Conservation (phyloP, 2,888 invertebrate species). For the Cylindroiulus punctatus region DNA sequence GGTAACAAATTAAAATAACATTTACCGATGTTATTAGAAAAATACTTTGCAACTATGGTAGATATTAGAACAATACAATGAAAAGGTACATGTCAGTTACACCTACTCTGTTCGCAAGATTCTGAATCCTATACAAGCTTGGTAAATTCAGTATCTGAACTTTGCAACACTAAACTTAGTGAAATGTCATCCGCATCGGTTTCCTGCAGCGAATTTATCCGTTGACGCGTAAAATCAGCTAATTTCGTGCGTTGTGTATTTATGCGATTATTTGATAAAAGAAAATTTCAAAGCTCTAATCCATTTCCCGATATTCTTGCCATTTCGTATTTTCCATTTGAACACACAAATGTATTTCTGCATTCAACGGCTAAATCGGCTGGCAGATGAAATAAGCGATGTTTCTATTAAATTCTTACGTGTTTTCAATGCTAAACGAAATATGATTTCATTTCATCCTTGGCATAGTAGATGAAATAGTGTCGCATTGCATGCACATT, state of each 20-base stretch:
- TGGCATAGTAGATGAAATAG: neutral
- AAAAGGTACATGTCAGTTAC: no score
- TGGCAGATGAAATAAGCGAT: neutral
- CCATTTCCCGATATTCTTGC: neutral
- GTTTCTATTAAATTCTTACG: constrained; percentile 45
- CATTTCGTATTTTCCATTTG: neutral
- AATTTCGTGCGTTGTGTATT: neutral
- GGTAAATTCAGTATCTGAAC: no score
- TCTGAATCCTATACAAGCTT: no score
- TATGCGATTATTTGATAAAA: constrained; percentile 3
- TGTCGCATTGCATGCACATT: neutral
- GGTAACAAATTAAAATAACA: no score
- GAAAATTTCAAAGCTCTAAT: neutral
- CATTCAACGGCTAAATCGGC: neutral
- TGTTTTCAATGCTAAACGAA: constrained; percentile 14
- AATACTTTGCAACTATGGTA: no score
- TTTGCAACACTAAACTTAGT: no score
- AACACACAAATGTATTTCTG: neutral
- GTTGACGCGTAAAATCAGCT: no score
- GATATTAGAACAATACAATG: no score
- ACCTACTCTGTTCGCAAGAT: no score
- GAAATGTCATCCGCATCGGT: no score
- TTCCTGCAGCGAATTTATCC: no score
- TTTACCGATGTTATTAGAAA: no score
- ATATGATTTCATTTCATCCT: constrained; percentile 27